These are phyloP conservation scores for Cyrtodaria siliqua DNA, from an alignment of 2,888 invertebrate genomes.

Conservation along the genomic window DNA sequence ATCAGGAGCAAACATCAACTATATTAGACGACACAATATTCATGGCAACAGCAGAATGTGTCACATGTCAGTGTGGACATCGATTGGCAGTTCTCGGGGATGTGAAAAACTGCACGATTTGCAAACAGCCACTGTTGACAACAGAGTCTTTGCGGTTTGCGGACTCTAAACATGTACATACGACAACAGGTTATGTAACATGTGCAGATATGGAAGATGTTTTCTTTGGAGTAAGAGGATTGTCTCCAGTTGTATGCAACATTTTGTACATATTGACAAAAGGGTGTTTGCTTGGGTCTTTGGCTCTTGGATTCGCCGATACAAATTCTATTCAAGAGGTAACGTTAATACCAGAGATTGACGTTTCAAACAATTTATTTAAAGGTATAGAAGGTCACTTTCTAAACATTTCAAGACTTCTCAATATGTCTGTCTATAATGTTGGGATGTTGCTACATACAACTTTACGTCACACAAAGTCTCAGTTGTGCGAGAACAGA, in stretches of 20 bases:
- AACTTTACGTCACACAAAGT: not conserved
- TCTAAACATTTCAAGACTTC: constrained; percentile 4
- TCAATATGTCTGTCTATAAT: not conserved
- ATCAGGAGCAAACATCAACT: not conserved
- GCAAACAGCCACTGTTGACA: no score
- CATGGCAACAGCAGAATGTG: not conserved
- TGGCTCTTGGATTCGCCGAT: constrained; percentile 10
- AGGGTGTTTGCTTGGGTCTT: constrained; percentile 39
- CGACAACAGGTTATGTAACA: not conserved
- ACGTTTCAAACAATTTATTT: not conserved
- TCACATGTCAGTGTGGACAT: no score
- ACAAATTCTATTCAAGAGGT: not conserved
- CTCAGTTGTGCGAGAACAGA: constrained; percentile 1
- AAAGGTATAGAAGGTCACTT: not conserved
- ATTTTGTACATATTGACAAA: constrained; percentile 27
- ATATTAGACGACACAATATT: not conserved
- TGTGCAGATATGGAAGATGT: not conserved
- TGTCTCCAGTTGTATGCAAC: constrained; percentile 24
- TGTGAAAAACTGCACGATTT: no score
- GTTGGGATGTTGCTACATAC: constrained; percentile 24
- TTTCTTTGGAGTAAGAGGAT: not conserved
- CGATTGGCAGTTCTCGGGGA: no score
- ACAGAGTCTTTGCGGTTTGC: no score
- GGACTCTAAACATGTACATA: no score
- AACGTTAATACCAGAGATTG: not conserved